Base-by-base conservation (phyloP, 2,113 vertebrate species). In the Ardeotis arabs region DNA sequence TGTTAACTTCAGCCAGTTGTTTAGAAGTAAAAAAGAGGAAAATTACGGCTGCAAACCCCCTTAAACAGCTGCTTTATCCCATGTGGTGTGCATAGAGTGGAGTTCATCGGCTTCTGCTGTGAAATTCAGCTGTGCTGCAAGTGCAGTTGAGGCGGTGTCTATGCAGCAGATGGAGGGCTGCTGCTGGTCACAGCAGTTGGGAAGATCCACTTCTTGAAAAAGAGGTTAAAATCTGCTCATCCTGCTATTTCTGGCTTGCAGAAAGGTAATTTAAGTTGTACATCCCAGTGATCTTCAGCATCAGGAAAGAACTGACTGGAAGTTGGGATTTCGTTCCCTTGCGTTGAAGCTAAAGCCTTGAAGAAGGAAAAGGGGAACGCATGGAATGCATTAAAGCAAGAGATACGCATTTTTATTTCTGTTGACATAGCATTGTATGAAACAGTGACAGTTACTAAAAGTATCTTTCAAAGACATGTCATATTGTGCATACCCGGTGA, bases 101-200 rank as follows among this genome's bases (percentile, higher is more conserved):
- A 31, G 35, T 11, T 78, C 27, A 16, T 33, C 0, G 1, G 17
- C 28, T 49, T 44, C 29, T 47, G 45, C n/a, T 0, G 1, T 35
- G 28, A 19, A 24, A 49, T 50, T 82, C 31, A 49, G 0, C 33
- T 25, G 50, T 5, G 29, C 55, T 69, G 47, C 12, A 39, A 15
- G 29, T 1, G 4, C 11, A 13, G 23, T n/a, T n/a, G 21, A 4
- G 23, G 14, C 31, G 13, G 9, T 18, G 15, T 55, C 35, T 59
- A 6, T 66, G 44, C 28, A n/a, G 62, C 1, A 4, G 7, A 2
- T n/a, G 24, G 27, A 49, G 76, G 66, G 37, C 69, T 92, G 35
- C 6, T 67, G 52, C 47, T 68, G 49, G 27, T 62, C 7, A 6
- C 45, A 76, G 28, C 72, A 53, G 13, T 7, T 66, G 24, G 56